Evolutionary conservation across 2,888 invertebrate species (phyloP).

Genomic region (Bembecia ichneumoniformis): DNA sequence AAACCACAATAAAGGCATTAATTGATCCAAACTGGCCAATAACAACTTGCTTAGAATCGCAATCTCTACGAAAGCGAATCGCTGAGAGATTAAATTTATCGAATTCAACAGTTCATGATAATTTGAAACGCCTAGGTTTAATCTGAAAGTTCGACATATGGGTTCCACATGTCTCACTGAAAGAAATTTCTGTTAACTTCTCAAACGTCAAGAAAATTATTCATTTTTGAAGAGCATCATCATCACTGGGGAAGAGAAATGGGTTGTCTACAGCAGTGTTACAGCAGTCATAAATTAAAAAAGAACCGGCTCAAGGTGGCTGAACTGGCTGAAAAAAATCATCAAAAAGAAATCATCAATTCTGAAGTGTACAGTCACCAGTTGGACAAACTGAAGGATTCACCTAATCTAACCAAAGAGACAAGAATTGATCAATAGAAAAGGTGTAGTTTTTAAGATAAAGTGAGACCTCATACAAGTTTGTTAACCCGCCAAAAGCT

Average conservation of each 20-base stretch:
- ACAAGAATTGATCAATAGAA: constrained; percentile 7
- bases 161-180: background rate
- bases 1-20: constrained; percentile 14
- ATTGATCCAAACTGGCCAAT: constrained; percentile 16
- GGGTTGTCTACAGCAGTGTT: no score
- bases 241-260: background rate
- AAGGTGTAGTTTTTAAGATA: constrained; percentile 14
- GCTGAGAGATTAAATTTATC: constrained; percentile 14
- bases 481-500: constrained; percentile 5
- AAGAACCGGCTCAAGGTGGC: constrained; percentile 14
- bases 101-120: constrained; percentile 5
- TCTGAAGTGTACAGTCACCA: constrained; percentile 43
- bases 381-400: constrained; percentile 43
- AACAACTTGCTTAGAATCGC: constrained; percentile 14
- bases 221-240: constrained; percentile 11
- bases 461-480: constrained; percentile 11
- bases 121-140: constrained; percentile 14
- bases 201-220: constrained; percentile 12
- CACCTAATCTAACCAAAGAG: constrained; percentile 4
- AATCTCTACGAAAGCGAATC: no score
- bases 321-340: constrained; percentile 15
- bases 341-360: background rate
- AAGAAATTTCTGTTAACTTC: constrained; percentile 6
- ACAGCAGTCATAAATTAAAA: constrained; percentile 15
- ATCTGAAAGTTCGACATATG: constrained; percentile 12